Evolutionary conservation across 2,797 vertebrate species (phyloP).

Genomic region (Sebastiscus tertius): DNA sequence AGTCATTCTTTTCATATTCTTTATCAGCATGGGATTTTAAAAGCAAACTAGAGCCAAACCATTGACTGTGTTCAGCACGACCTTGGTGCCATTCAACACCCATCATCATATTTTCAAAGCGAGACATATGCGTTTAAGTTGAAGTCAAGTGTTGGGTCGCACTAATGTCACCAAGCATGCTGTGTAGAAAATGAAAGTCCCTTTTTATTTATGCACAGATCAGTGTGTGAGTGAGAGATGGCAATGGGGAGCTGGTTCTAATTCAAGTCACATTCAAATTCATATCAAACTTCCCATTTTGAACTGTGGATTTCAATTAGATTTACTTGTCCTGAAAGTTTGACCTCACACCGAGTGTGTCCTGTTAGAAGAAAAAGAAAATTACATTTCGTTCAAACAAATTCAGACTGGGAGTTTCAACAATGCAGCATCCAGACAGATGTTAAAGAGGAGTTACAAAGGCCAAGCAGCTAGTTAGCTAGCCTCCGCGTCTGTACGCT

Average conservation of each 20-base stretch:
- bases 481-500: no score
- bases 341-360: neutral
- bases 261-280: neutral
- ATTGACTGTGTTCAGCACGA: neutral
- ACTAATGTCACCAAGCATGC: neutral
- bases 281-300: neutral
- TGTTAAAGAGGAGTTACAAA: neutral
- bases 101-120: neutral
- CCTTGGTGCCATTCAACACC: neutral
- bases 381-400: neutral
- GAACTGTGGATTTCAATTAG: slow-evolving; percentile 6
- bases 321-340: neutral
- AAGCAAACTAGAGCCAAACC: neutral
- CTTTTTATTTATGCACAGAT: neutral
- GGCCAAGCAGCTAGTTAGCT: no score
- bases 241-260: neutral
- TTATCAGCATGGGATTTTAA: neutral
- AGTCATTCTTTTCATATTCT: neutral
- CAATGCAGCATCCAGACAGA: neutral
- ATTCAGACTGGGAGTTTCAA: neutral
- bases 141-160: neutral
- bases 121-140: neutral
- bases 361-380: neutral
- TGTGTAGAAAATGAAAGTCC: neutral
- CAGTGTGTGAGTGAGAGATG: neutral